These are phyloP conservation scores for Patiria miniata DNA, from an alignment of 35 echinoderm and acorn worm genomes.

Conservation along the genomic window DNA sequence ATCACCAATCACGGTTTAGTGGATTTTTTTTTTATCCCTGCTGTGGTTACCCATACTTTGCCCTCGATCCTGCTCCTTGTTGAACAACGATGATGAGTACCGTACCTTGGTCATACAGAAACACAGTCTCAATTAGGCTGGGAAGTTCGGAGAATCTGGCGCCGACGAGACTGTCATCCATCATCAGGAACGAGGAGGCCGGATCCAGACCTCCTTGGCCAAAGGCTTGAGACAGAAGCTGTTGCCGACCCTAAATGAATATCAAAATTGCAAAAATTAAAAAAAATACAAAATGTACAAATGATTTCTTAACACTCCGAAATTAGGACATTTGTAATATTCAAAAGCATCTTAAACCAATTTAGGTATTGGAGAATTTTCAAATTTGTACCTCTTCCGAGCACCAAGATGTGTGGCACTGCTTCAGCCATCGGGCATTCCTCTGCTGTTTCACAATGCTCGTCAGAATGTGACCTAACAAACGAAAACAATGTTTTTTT, in stretches of 20 bases:
- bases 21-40: too few relatives aligned
- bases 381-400: slow-evolving; percentile 55
- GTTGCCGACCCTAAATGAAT: slow-evolving; percentile 60
- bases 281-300: too few relatives aligned
- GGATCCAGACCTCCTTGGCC: slow-evolving; percentile 30
- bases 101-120: slow-evolving; percentile 48
- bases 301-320: too few relatives aligned
- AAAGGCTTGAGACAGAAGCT: slow-evolving; percentile 53
- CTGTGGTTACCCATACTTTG: too few relatives aligned
- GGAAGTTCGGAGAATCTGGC: slow-evolving; percentile 23
- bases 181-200: slow-evolving; percentile 34
- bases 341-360: neutral
- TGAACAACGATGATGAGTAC: neutral
- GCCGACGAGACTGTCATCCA: slow-evolving; percentile 39
- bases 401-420: slow-evolving; percentile 62
- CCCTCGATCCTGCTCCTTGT: too few relatives aligned
- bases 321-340: too few relatives aligned
- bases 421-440: slow-evolving; percentile 58
- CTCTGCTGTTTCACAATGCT: slow-evolving; percentile 57
- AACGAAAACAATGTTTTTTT: neutral
- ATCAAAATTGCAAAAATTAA: neutral
- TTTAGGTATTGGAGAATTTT: neutral
- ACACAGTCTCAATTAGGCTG: slow-evolving; percentile 44
- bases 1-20: too few relatives aligned
- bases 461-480: slow-evolving; percentile 73